Conservation (phyloP, 2,797 vertebrate genomes). For the Arrhamphus sclerolepis region DNA sequence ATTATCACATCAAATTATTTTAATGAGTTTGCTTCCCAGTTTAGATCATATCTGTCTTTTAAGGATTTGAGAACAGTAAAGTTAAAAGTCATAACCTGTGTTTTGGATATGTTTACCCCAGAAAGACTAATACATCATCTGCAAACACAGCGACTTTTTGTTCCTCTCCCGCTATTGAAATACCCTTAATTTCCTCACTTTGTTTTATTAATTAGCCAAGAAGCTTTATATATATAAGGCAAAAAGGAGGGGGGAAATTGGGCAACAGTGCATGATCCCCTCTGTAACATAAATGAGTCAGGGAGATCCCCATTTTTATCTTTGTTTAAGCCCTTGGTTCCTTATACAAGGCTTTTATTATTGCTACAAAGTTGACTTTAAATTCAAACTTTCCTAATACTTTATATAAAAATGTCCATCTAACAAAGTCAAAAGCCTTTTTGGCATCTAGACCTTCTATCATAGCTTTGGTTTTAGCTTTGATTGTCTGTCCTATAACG, state of each 20-base stretch:
- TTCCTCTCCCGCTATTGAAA: neutral
- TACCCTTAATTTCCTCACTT: neutral
- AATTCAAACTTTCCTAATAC: neutral
- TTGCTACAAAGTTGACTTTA: neutral
- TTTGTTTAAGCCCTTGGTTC: neutral
- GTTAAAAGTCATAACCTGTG: neutral
- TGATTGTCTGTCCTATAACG: no score
- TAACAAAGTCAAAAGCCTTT: constrained; percentile 15
- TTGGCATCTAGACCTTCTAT: constrained; percentile 14
- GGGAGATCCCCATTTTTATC: constrained; percentile 12
- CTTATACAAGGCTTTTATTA: neutral
- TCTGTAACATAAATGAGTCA: neutral
- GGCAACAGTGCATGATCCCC: neutral
- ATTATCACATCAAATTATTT: neutral
- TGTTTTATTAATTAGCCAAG: neutral
- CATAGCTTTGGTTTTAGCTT: neutral
- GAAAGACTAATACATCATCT: constrained; percentile 16
- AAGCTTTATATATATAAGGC: neutral
- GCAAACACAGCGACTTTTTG: constrained; percentile 15
- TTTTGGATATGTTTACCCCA: neutral
- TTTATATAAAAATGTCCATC: neutral
- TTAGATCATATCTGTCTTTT: neutral
- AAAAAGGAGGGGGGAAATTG: constrained; percentile 1
- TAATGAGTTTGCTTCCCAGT: neutral
- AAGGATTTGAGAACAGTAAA: neutral